Percentiles rank a stretch among this genome's conserved stretches.
Evolutionary conservation across 2,797 vertebrate species (phyloP).

Genomic region (Anomalospiza imberbis): DNA sequence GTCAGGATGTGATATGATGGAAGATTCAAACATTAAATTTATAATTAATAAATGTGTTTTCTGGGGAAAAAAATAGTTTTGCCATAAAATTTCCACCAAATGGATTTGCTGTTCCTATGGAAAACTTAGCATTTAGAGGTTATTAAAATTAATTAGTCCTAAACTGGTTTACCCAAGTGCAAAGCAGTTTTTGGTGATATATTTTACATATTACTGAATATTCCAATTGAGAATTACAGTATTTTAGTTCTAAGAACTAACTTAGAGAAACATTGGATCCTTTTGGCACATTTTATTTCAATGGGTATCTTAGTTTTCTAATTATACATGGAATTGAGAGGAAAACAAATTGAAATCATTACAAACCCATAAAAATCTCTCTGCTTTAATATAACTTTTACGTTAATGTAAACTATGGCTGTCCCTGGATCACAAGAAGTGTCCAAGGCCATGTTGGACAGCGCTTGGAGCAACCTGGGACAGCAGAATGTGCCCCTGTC

Average conservation of each 20-base stretch:
- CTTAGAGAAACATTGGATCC: not conserved
- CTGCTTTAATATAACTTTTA: not conserved
- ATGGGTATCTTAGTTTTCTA: not conserved
- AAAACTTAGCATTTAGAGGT: not conserved
- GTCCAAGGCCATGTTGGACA: not conserved
- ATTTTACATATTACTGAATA: not conserved
- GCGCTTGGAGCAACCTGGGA: fast-evolving
- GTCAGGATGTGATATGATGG: not conserved
- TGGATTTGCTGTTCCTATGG: fast-evolving
- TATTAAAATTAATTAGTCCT: not conserved
- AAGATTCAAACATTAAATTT: not conserved
- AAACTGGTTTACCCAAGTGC: not conserved
- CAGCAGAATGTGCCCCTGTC: not conserved
- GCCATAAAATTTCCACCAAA: not conserved
- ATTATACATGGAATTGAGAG: not conserved
- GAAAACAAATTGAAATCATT: not conserved
- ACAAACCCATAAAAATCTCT: not conserved
- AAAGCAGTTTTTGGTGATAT: not conserved
- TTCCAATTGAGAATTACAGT: not conserved
- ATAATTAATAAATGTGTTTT: not conserved
- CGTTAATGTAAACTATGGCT: too few species aligned
- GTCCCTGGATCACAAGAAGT: fast-evolving
- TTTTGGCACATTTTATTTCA: not conserved
- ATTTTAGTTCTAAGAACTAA: not conserved
- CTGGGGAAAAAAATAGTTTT: not conserved